These are phyloP conservation scores for Seriola quinqueradiata DNA, from an alignment of 2,113 vertebrate species.

Conservation along the genomic window DNA sequence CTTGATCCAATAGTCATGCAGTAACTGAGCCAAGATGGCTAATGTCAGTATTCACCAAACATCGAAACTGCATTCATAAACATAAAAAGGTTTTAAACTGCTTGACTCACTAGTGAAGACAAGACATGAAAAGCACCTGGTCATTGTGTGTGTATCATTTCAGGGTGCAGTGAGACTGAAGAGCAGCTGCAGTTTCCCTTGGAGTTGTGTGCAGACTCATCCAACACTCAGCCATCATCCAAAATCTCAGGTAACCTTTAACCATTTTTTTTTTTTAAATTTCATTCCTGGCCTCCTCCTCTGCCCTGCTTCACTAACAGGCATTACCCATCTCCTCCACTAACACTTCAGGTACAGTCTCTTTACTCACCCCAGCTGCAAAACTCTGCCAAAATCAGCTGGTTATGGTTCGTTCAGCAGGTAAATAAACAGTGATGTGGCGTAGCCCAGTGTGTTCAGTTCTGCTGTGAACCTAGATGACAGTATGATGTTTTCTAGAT, in stretches of 20 bases:
- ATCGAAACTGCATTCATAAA: background rate
- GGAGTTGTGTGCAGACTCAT: constrained; percentile 91
- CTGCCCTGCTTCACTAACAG: constrained; percentile 57
- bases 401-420: constrained; percentile 73
- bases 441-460: constrained; percentile 35
- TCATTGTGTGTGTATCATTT: constrained; percentile 23
- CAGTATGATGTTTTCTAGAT: constrained; percentile 37
- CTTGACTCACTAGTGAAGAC: no score
- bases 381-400: constrained; percentile 79
- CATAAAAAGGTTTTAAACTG: background rate
- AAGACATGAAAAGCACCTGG: no score
- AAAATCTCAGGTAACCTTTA: constrained; percentile 88
- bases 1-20: background rate
- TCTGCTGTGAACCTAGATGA: constrained; percentile 57
- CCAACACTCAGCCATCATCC: constrained; percentile 84
- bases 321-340: constrained; percentile 54
- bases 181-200: constrained; percentile 96
- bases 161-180: constrained; percentile 91
- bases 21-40: no score
- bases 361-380: constrained; percentile 79
- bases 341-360: constrained; percentile 76
- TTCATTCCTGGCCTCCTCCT: constrained; percentile 13
- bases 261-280: background rate
- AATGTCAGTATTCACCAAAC: background rate
- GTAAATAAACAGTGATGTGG: constrained; percentile 64